Evolutionary conservation across 2,797 vertebrate genomes (phyloP), one percentile per base, ranked within the genome.

Genomic region (Menidia menidia): DNA sequence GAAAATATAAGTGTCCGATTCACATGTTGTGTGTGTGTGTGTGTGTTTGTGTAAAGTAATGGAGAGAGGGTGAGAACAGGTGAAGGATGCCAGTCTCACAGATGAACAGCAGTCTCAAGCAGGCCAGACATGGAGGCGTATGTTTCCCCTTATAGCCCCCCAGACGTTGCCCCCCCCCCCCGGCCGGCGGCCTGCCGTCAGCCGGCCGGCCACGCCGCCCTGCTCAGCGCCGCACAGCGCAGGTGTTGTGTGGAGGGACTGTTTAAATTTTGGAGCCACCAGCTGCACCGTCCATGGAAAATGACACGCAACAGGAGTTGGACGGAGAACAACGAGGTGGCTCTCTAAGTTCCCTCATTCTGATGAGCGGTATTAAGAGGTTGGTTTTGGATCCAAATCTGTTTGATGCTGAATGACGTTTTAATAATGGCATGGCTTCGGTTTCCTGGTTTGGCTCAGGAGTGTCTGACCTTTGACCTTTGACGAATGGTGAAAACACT

Each of bases 111-210:
- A 63, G 76, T 68, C 68, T 62, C 1, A 41, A 60, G 60, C 67
- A 32, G 75, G 73, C 66, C 78, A 73, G 84, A 87, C 87, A 83
- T 73, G 83, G 84, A 77, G 63, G 64, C 68, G 43, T 84, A 84
- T 76, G 78, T 83, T 87, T 87, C 82, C 71, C 16, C 82, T 79
- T 82, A 84, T 86, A 84, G 68, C 45, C 43, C 59, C 25, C 25
- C 54, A 52, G 59, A 60, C 68, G 51, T 41, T 64, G 45, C n/a
- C n/a, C n/a, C n/a, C n/a, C n/a, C n/a, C n/a, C n/a, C n/a, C n/a
- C n/a, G n/a, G n/a, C n/a, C n/a, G n/a, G n/a, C n/a, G n/a, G n/a
- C n/a, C n/a, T n/a, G n/a, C n/a, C n/a, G n/a, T n/a, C n/a, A n/a
- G n/a, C n/a, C n/a, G n/a, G n/a, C n/a, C n/a, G n/a, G n/a, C n/a